Conservation (phyloP, 92 coral and sea anemone species). For the Umimayanthus kanabou region DNA sequence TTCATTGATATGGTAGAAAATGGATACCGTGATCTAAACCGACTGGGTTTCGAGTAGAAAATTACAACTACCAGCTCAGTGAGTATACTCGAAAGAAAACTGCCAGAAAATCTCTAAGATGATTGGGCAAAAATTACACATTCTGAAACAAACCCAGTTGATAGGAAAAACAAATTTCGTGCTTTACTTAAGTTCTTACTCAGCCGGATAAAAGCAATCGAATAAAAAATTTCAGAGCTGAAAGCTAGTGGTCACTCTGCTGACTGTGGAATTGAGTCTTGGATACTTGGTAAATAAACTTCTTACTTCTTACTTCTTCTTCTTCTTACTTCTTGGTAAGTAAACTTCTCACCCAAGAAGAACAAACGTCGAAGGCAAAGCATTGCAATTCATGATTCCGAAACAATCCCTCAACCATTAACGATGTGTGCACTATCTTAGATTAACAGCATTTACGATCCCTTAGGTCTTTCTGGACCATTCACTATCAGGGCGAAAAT, state of each 20-base stretch:
- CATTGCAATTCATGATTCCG: background rate
- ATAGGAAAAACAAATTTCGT: constrained; percentile 9
- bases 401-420: constrained; percentile 10
- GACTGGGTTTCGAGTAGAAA: constrained; percentile 35
- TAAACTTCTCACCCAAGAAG: constrained; percentile 35
- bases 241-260: no score
- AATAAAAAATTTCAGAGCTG: constrained; percentile 1
- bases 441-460: constrained; percentile 52
- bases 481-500: constrained; percentile 50
- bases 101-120: constrained; percentile 19
- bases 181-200: constrained; percentile 6
- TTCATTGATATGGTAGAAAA: constrained; percentile 16
- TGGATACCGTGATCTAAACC: constrained; percentile 28
- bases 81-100: constrained; percentile 23
- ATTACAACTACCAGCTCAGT: constrained; percentile 26
- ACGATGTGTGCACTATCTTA: constrained; percentile 43
- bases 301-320: no score
- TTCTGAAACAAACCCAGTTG: background rate
- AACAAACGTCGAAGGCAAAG: background rate
- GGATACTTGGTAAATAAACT: no score
- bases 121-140: constrained; percentile 24
- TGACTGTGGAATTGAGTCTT: constrained; percentile 41
- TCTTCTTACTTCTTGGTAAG: no score
- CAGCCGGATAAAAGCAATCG: constrained; percentile 9
- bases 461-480: constrained; percentile 50